Evolutionary conservation across 2,113 vertebrate genomes (phyloP).

Genomic region (Monarcha castaneiventris): DNA sequence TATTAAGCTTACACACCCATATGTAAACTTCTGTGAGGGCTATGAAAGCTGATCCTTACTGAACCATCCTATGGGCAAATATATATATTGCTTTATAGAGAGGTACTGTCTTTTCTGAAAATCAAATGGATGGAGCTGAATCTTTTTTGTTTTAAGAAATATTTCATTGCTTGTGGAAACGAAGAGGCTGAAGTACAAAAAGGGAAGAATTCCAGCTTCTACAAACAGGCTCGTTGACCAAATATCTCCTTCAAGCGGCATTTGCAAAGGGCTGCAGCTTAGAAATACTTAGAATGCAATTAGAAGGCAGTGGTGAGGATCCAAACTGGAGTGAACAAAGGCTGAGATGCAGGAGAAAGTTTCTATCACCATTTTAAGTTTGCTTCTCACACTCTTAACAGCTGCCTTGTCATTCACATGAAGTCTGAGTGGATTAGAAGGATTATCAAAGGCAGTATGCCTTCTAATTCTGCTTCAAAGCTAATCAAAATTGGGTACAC

Average conservation of each 20-base stretch:
- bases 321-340: background rate
- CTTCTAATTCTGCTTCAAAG: slow-evolving; percentile 40
- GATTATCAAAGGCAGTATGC: slow-evolving; percentile 27
- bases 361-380: background rate
- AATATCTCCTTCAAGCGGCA: background rate
- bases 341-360: background rate
- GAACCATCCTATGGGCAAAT: background rate
- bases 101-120: background rate
- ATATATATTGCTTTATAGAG: background rate
- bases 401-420: slow-evolving; percentile 23
- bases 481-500: slow-evolving; percentile 35
- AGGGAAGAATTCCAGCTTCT: background rate
- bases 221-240: background rate
- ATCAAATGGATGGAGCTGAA: background rate
- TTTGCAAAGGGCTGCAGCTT: background rate
- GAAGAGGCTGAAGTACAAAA: background rate
- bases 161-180: background rate
- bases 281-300: background rate
- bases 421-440: slow-evolving; percentile 49
- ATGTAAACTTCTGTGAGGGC: background rate
- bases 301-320: background rate
- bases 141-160: background rate
- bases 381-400: background rate
- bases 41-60: background rate
- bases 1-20: background rate